phyloP scores from a whole-genome alignment of 2,113 vertebrate genomes.

The Planiliza haematocheilus region DNA sequence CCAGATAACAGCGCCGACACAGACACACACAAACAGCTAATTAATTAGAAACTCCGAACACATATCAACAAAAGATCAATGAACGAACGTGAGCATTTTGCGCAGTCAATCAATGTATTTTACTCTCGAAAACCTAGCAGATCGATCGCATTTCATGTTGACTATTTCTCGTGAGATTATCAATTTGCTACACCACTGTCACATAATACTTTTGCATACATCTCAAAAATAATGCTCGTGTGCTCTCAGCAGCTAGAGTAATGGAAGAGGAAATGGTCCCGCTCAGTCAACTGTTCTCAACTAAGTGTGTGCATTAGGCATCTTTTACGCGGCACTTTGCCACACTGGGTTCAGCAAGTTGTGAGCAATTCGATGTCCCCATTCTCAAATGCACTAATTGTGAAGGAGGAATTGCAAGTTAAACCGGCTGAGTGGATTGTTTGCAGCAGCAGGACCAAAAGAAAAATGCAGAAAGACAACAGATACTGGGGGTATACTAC shows the following conservation, averaged over 20 bases:
- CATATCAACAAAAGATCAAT: neutral
- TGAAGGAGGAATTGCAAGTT: neutral
- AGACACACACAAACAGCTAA: constrained; percentile 19
- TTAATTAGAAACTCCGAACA: constrained; percentile 41
- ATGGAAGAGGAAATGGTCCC: constrained; percentile 2
- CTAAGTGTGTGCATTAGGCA: neutral
- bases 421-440: neutral
- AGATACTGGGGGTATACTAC: neutral
- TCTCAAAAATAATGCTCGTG: neutral
- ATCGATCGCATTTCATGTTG: constrained; percentile 1
- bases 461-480: neutral
- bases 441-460: neutral
- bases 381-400: neutral
- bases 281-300: constrained; percentile 7
- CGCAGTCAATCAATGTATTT: neutral
- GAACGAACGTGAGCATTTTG: neutral
- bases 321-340: constrained; percentile 1
- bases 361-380: neutral
- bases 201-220: neutral
- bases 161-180: neutral
- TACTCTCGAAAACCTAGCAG: neutral
- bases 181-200: neutral
- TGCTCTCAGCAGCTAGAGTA: neutral
- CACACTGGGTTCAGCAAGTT: constrained; percentile 1
- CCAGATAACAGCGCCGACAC: neutral